Evolutionary conservation across 1,140 invertebrate genomes (phyloP), one percentile per base, ranked within the genome.

Genomic region (Wasmannia auropunctata): DNA sequence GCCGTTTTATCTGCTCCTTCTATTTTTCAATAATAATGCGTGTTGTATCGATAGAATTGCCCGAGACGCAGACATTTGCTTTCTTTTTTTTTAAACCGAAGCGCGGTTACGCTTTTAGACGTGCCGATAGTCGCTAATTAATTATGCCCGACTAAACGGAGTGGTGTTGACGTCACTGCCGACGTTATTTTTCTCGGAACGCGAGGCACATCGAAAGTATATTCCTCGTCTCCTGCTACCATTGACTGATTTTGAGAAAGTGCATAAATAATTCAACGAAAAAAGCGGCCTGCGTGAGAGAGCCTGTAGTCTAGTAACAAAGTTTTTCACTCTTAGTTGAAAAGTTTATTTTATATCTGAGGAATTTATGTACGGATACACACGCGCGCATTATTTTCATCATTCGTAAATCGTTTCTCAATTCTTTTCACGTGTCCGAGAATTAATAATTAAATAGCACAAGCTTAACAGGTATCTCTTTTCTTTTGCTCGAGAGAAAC

Each of bases 21-120:
- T 51, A 72, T 81, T 37, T 62, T 22, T 63, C 58, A 25, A 69
- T 60, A 74, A 72, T 28, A 79, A 51, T 40, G n/a, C 19, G 11
- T n/a, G n/a, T 43, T 19, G 4, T 58, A 8, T 34, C 37, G 19
- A 37, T 37, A 40, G n/a, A 46, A 60, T 28, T 75, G 19, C 0
- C 34, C 14, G 10, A n/a, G n/a, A 16, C n/a, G 37, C 19, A 46
- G 31, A n/a, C 5, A 2, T 54, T 51, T 46, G 14, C 16, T 85
- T 43, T 8, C 28, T 54, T 31, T 58, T 54, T 76, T 79, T 31
- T n/a, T n/a, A n/a, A n/a, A n/a, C 10, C 22, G 31, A 69, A 34
- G 19, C 51, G 16, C 40, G 25, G 77, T 56, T 81, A 81, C 46
- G 11, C 25, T 72, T 81, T 81, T 81, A 81, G 51, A 81, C 25